Evolutionary conservation across 2,888 invertebrate species (phyloP), one percentile per base, ranked within the genome.

Genomic region (Xestia xanthographa): DNA sequence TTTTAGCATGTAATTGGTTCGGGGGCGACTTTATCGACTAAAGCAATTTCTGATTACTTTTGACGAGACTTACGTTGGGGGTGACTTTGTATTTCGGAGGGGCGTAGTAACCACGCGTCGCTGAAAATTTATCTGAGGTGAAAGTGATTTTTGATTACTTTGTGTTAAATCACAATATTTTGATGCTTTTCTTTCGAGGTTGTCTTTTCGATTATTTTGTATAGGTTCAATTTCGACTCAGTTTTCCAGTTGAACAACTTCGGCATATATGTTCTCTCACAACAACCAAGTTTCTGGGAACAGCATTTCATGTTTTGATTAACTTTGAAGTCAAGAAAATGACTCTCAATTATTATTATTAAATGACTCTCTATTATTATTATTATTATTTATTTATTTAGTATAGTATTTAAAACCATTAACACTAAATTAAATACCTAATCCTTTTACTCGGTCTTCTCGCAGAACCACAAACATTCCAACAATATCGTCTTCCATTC

Each of bases 1-100:
- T 86, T 86, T 79, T 70, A 9, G 74, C 58, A 70, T 56, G 74
- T 80, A 71, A 86, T 87, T 81, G 75, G 45, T 66, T 87, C 12
- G 63, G 48, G 71, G 45, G 75, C 5, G 58, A 73, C 22, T 75
- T 78, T 77, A 68, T 45, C 22, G 60, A 67, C 68, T 69, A 38
- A 73, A 84, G 34, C 68, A 66, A 77, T 71, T 79, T 79, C 48
- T 82, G 60, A 85, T 82, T 77, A 85, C 63, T 69, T 85, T 82
- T 63, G 22, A 56, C 34, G 11, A 76, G 71, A 66, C 70, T 66
- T 63, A 12, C 41, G 62, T 26, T 8, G 66, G 53, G 69, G 68
- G 58, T 75, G 74, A 77, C 65, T 79, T 71, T 69, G 56, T 80
- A 67, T 72, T 71, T 75, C 66, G 38, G 73, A 34, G 74, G 63